Conservation (phyloP, 2,797 vertebrate species). For the Momotus momota region DNA sequence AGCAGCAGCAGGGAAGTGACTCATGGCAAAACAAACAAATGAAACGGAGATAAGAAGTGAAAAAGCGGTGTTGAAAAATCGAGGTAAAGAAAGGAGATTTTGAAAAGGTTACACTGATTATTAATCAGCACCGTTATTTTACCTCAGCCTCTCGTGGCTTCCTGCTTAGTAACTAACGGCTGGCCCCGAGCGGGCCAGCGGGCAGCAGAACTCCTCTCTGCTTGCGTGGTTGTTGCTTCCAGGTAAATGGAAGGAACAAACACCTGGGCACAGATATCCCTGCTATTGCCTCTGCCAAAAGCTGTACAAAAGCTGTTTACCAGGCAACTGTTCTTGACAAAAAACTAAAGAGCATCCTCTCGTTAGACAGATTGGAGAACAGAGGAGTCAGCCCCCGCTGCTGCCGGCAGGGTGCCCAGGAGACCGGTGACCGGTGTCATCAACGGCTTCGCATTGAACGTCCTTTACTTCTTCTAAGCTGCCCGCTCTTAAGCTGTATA, state of each 20-base stretch:
- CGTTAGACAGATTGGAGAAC: background rate
- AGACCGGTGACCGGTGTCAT: background rate
- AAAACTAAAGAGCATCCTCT: constrained; percentile 38
- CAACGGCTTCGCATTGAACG: background rate
- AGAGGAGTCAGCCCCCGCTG: background rate
- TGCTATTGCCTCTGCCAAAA: background rate
- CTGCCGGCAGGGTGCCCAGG: background rate
- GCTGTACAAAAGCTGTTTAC: constrained; percentile 35
- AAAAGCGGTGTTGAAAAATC: background rate
- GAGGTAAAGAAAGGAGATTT: background rate
- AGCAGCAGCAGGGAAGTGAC: background rate
- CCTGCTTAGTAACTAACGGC: background rate
- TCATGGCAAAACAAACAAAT: constrained; percentile 18
- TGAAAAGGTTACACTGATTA: background rate
- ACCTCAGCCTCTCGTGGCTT: background rate
- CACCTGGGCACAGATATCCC: background rate
- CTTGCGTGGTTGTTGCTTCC: background rate
- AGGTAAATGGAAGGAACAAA: background rate
- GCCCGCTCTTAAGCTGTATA: background rate
- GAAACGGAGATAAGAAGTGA: background rate
- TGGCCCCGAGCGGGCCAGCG: background rate
- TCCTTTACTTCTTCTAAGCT: background rate
- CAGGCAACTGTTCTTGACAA: constrained; percentile 37
- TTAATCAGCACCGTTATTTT: background rate
- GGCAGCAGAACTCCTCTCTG: background rate